These are phyloP conservation scores for Polypterus bichir DNA, from an alignment of 2,113 vertebrate genomes.

Conservation along the genomic window DNA sequence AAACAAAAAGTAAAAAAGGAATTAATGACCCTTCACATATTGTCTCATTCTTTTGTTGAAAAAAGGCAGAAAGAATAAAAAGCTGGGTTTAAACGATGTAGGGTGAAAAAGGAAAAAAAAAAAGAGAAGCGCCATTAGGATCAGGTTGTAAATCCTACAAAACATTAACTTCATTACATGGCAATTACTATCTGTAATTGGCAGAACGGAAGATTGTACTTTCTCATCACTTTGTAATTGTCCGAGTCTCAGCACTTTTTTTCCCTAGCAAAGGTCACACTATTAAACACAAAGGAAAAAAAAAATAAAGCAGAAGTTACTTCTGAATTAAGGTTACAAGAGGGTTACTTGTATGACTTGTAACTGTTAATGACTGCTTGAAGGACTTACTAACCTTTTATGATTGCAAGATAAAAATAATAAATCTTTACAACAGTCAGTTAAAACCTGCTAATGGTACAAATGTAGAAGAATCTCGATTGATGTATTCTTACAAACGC, in stretches of 20 bases:
- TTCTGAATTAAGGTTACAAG: too few relatives aligned
- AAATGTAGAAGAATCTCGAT: too few relatives aligned
- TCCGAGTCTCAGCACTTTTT: slow-evolving; percentile 52
- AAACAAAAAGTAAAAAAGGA: slow-evolving; percentile 50
- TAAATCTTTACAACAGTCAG: too few relatives aligned
- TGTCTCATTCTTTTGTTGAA: slow-evolving; percentile 60
- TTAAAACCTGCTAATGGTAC: too few relatives aligned
- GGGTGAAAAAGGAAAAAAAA: slow-evolving; percentile 34
- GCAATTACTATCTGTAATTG: slow-evolving; percentile 67
- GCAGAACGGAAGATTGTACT: slow-evolving; percentile 57
- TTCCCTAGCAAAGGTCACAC: slow-evolving; percentile 63
- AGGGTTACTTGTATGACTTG: too few relatives aligned
- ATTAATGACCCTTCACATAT: slow-evolving; percentile 65
- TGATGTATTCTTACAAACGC: too few relatives aligned
- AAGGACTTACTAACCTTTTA: too few relatives aligned
- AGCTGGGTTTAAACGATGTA: slow-evolving; percentile 41
- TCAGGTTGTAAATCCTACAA: slow-evolving; percentile 75
- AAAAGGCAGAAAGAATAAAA: slow-evolving; percentile 31
- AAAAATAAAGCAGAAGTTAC: background rate
- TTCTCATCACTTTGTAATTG: slow-evolving; percentile 48
- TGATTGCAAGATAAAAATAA: too few relatives aligned
- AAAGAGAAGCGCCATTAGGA: slow-evolving; percentile 46
- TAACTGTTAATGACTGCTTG: too few relatives aligned
- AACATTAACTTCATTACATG: slow-evolving; percentile 86
- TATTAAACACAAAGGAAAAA: slow-evolving; percentile 43